Percentiles rank a stretch among this genome's conserved stretches.
Conservation (phyloP, 2,888 invertebrate genomes). For the Tortrix viridana region DNA sequence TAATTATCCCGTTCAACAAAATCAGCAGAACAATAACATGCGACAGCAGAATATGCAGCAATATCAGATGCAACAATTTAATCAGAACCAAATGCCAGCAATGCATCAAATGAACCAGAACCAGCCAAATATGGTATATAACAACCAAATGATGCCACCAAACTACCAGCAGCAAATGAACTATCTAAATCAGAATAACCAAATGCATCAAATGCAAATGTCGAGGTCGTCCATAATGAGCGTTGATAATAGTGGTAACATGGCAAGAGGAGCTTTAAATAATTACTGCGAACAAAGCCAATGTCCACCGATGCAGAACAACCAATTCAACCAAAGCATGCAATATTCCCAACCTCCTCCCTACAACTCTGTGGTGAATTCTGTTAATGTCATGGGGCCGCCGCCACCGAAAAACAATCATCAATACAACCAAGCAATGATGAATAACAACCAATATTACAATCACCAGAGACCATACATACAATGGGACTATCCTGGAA, state of each 20-base stretch:
- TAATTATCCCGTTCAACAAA: slow-evolving; percentile 63
- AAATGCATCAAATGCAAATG: slow-evolving; percentile 73
- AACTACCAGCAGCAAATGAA: slow-evolving; percentile 66
- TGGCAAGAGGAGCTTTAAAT: slow-evolving; percentile 70
- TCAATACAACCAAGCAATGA: slow-evolving; percentile 77
- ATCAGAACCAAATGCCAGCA: slow-evolving; percentile 62
- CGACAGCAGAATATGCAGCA: slow-evolving; percentile 71
- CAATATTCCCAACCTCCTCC: slow-evolving; percentile 75
- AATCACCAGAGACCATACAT: slow-evolving; percentile 76
- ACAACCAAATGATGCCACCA: slow-evolving; percentile 59
- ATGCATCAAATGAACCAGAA: slow-evolving; percentile 62
- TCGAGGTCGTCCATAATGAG: slow-evolving; percentile 79
- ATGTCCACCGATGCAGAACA: slow-evolving; percentile 59
- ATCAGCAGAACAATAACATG: slow-evolving; percentile 60
- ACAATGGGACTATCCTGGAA: slow-evolving; percentile 75
- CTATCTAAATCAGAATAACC: slow-evolving; percentile 65
- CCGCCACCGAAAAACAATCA: slow-evolving; percentile 79
- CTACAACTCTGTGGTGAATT: slow-evolving; percentile 72
- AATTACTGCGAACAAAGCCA: slow-evolving; percentile 69
- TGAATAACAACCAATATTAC: slow-evolving; percentile 79
- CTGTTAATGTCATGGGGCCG: slow-evolving; percentile 76
- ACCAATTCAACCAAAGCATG: slow-evolving; percentile 68
- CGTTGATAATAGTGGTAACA: slow-evolving; percentile 75
- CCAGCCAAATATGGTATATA: slow-evolving; percentile 61
- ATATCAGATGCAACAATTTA: slow-evolving; percentile 72